These are phyloP conservation scores for Theristicus caerulescens DNA, from an alignment of 2,113 vertebrate species.

Conservation along the genomic window DNA sequence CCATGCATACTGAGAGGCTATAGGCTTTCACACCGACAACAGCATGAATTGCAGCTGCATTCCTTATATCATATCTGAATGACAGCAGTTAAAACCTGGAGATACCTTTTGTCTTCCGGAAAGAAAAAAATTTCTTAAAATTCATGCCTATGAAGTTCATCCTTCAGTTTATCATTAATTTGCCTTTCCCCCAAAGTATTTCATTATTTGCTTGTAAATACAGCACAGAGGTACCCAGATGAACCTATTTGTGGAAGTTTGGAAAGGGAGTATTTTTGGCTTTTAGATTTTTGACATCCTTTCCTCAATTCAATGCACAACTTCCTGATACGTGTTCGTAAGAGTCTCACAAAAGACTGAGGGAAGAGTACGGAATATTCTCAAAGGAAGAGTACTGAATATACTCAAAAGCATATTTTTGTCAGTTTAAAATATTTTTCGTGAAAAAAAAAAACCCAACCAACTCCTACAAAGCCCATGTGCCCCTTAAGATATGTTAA, in stretches of 20 bases:
- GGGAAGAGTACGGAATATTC: not conserved
- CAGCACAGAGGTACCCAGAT: not conserved
- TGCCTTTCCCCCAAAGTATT: not conserved
- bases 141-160: not conserved
- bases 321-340: rapidly evolving
- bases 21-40: not conserved
- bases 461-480: not conserved
- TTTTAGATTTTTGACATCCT: not conserved
- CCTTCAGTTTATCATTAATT: not conserved
- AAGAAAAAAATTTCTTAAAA: not conserved
- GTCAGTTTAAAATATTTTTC: not conserved
- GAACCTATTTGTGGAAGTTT: not conserved
- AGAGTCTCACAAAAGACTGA: not conserved
- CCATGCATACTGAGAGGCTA: not conserved
- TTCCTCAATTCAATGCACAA: not conserved
- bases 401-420: not conserved
- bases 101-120: not conserved
- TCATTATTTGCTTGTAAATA: not conserved
- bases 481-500: not conserved
- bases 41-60: not conserved
- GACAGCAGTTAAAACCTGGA: not conserved
- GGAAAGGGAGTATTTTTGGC: not conserved
- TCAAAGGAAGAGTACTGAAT: not conserved
- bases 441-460: not conserved
- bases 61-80: not conserved